Conservation (phyloP, 2,113 vertebrate genomes). For the Coryphaenoides rupestris region DNA sequence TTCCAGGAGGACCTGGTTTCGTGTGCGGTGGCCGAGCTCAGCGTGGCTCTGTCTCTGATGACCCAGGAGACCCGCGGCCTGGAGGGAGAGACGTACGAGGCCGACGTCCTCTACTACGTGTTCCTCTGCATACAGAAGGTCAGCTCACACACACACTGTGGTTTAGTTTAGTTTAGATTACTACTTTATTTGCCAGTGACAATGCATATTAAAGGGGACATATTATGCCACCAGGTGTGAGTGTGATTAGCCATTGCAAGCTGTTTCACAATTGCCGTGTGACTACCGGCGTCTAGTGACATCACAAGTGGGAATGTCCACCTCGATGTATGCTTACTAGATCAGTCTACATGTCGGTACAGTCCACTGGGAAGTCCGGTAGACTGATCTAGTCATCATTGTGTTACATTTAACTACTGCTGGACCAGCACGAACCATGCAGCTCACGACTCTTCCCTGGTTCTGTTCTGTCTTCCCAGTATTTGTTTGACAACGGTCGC, state of each 20-base stretch:
- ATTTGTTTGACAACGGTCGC: conserved; percentile 66
- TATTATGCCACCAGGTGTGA: no score
- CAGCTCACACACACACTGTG: conserved; percentile 3
- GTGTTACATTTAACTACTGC: no score
- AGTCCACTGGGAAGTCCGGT: no score
- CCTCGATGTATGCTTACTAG: no score
- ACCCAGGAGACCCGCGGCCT: conserved; percentile 89
- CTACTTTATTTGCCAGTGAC: no score
- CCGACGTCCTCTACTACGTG: conserved; percentile 95
- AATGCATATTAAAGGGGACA: no score
- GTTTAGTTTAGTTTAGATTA: no score
- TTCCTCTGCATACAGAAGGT: conserved; percentile 99
- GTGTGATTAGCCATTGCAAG: no score
- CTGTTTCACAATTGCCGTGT: no score
- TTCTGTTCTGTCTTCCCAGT: conserved; percentile 54
- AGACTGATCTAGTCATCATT: no score
- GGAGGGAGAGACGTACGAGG: conserved; percentile 88
- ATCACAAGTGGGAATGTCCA: no score
- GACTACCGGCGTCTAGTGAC: no score
- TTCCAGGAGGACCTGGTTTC: conserved; percentile 98
- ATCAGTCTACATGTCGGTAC: neutral
- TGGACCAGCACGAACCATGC: neutral
- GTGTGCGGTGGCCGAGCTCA: conserved; percentile 95
- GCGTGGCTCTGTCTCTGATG: conserved; percentile 94
- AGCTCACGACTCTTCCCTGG: neutral